phyloP scores from a whole-genome alignment of 1,140 invertebrate species.

The Drosophila nikananu region DNA sequence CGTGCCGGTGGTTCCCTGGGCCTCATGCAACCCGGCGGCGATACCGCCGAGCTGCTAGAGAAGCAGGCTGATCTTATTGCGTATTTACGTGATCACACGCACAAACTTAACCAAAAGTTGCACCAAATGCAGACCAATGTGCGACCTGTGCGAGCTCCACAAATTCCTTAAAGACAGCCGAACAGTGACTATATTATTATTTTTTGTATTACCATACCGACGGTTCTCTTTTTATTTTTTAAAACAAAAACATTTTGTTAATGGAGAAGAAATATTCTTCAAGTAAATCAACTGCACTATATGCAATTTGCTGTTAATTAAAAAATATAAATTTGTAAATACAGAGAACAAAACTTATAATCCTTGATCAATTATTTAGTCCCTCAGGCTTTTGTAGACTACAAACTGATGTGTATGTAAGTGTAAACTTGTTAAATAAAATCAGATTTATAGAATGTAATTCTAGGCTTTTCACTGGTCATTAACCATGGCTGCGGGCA shows the following conservation, averaged over 20 bases:
- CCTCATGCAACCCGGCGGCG: conserved; percentile 86
- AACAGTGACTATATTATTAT: conserved; percentile 11
- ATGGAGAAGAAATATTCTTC: conserved; percentile 68
- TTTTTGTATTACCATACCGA: conserved; percentile 21
- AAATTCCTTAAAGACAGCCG: conserved; percentile 60
- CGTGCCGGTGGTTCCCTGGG: conserved; percentile 87
- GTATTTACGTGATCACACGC: conserved; percentile 86
- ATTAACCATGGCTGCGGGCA: conserved; percentile 55
- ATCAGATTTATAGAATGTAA: conserved; percentile 19
- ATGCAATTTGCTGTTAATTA: conserved; percentile 48
- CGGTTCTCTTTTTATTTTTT: conserved; percentile 49
- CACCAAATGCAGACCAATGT: conserved; percentile 84
- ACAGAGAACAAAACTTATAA: conserved; percentile 32
- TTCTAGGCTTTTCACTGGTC: conserved; percentile 1
- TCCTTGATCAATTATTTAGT: conserved; percentile 13
- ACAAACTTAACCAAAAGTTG: conserved; percentile 85
- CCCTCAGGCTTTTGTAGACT: conserved; percentile 21
- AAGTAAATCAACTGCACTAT: conserved; percentile 34
- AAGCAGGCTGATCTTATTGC: conserved; percentile 87
- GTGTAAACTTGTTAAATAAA: conserved; percentile 35
- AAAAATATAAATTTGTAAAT: conserved; percentile 55
- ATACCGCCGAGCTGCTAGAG: conserved; percentile 88
- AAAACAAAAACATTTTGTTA: conserved; percentile 22
- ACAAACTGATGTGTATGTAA: conserved; percentile 33
- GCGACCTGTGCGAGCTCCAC: conserved; percentile 57